Percentiles rank a stretch among this genome's conserved stretches.
Conservation (phyloP, 1,140 invertebrate genomes). For the Polypedilum pembai region DNA sequence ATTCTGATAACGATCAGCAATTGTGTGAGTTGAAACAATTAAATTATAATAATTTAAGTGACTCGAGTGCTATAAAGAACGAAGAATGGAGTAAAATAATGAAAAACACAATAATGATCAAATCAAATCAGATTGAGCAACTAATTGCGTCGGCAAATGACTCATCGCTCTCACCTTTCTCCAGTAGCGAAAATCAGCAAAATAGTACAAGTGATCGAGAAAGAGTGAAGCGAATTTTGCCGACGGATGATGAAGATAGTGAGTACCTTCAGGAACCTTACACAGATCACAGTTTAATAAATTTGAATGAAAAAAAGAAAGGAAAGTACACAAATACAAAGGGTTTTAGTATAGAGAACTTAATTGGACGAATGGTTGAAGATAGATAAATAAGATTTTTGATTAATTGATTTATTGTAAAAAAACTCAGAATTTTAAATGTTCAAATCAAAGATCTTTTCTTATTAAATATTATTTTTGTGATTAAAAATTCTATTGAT, state of each 20-base stretch:
- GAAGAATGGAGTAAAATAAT: slow-evolving; percentile 24
- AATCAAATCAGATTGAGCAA: slow-evolving; percentile 23
- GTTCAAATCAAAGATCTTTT: neutral
- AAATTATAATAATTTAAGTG: slow-evolving; percentile 6
- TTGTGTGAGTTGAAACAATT: neutral
- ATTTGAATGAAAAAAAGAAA: slow-evolving; percentile 30
- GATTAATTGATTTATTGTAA: neutral
- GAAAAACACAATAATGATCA: slow-evolving; percentile 19
- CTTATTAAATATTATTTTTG: no score
- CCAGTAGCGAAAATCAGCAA: neutral
- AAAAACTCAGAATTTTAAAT: neutral
- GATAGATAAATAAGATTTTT: slow-evolving; percentile 24
- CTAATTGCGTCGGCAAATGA: neutral
- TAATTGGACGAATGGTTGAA: slow-evolving; percentile 36
- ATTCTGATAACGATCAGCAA: slow-evolving; percentile 32
- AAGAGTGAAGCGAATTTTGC: neutral
- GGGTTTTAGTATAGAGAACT: slow-evolving; percentile 43
- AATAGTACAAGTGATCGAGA: neutral
- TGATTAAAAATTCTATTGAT: no score
- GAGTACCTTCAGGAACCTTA: neutral
- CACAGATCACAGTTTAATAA: neutral
- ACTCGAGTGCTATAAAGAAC: neutral
- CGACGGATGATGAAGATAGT: neutral
- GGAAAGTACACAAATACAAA: slow-evolving; percentile 38
- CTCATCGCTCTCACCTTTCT: neutral